phyloP scores from a whole-genome alignment of 2,888 invertebrate genomes.

The Apamea anceps region DNA sequence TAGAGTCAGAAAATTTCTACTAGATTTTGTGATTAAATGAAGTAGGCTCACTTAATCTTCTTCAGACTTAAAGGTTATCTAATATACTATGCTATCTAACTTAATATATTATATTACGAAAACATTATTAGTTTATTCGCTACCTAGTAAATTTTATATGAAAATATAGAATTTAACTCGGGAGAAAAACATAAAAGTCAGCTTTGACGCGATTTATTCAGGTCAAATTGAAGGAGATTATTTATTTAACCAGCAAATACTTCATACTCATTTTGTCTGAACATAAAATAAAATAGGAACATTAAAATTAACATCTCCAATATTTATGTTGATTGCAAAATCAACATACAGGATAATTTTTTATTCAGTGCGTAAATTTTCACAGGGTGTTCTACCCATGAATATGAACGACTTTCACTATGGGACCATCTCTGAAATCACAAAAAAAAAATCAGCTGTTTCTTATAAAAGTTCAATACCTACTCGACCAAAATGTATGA shows the following conservation, averaged over 20 bases:
- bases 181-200: slow-evolving; percentile 12
- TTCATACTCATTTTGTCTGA: neutral
- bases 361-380: too few relatives aligned
- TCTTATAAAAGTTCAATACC: too few relatives aligned
- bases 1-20: neutral
- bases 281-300: slow-evolving; percentile 18
- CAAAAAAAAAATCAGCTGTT: too few relatives aligned
- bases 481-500: too few relatives aligned
- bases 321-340: too few relatives aligned
- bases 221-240: slow-evolving; percentile 13
- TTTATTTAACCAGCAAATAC: slow-evolving; percentile 20
- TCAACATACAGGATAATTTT: too few relatives aligned
- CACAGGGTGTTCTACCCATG: too few relatives aligned
- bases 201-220: slow-evolving; percentile 24
- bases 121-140: slow-evolving; percentile 9
- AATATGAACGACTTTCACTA: too few relatives aligned
- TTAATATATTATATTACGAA: slow-evolving; percentile 15
- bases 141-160: slow-evolving; percentile 2
- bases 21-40: neutral
- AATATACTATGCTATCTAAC: neutral
- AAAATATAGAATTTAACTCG: slow-evolving; percentile 29
- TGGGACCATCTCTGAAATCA: too few relatives aligned
- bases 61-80: slow-evolving; percentile 1
- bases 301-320: too few relatives aligned
- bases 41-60: neutral